Percentiles rank a stretch among this genome's conserved stretches.
Evolutionary conservation across 2,888 invertebrate genomes (phyloP).

Genomic region (Spialia ferax): DNA sequence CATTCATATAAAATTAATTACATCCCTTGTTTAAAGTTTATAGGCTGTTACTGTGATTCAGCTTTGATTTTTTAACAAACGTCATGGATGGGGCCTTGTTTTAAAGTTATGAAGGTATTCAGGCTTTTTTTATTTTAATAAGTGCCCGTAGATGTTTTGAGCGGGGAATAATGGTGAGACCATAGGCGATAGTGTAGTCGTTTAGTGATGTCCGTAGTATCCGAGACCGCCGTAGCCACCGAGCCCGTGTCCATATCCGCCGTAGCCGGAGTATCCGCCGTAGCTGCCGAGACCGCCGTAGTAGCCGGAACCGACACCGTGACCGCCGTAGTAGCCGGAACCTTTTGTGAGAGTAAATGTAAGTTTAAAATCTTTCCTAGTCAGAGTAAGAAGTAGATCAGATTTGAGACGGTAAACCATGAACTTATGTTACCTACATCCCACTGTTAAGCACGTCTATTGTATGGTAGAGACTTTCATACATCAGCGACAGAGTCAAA

Average conservation of each 20-base stretch:
- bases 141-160: slow-evolving; percentile 23
- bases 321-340: slow-evolving; percentile 40
- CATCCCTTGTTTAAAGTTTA: slow-evolving; percentile 19
- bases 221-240: slow-evolving; percentile 47
- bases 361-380: not conserved
- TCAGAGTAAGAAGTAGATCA: no score
- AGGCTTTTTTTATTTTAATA: slow-evolving; percentile 16
- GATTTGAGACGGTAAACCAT: no score
- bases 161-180: not conserved
- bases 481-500: no score
- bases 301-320: slow-evolving; percentile 33
- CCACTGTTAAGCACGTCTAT: no score
- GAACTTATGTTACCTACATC: no score
- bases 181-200: slow-evolving; percentile 6
- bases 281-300: slow-evolving; percentile 45
- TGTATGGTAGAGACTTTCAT: no score
- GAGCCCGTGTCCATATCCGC: slow-evolving; percentile 56
- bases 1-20: slow-evolving; percentile 40
- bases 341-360: no score
- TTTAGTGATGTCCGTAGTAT: slow-evolving; percentile 62
- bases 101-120: slow-evolving; percentile 19
- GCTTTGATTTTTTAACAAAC: slow-evolving; percentile 4
- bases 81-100: slow-evolving; percentile 30
- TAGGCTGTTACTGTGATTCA: not conserved
- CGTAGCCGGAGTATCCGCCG: slow-evolving; percentile 45